Base-by-base conservation (phyloP, 2,113 vertebrate species). In the Reinhardtius hippoglossoides region DNA sequence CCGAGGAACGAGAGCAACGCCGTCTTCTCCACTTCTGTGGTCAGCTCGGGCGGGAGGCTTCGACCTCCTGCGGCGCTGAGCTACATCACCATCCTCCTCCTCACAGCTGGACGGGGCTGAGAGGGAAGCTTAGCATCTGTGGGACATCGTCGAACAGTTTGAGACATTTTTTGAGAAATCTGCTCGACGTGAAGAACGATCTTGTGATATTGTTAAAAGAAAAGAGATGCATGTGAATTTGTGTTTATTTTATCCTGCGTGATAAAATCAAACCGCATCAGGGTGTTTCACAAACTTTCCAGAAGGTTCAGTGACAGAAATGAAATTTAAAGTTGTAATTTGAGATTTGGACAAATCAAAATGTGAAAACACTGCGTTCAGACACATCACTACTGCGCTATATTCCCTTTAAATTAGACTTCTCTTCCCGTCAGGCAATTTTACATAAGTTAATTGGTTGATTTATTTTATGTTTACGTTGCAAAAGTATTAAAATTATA, bases 1-100 rank as follows among this genome's bases (percentile, higher is more conserved):
- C 97, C 97, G 0, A 91, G 91, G 40, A 98, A 97, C 55, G 69
- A 94, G 13, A 96, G 94, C 0, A 92, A 92, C 0, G 96, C 97
- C 23, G 44, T 96, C 0, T 98, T 98, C 80, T 88, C 95, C 0
- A 91, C 96, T 2, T 95, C 95, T 1, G 94, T 95, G 82, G 91
- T 85, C 81, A 85, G 89, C 67, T 91, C 94, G 0, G 72, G 69
- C 48, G 26, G 68, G 9, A 2, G 85, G 44, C 78, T 87, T n/a
- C 48, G 89, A 37, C 35, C 35, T 37, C 35, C 35, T 0, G 59
- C 81, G 5, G 24, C 52, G 20, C 79, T 92, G 0, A 50, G 90
- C 12, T 87, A 24, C 62, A 4, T 91, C 78, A 20, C 94, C 81
- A 84, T 87, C 67, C 9, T 62, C 79, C 42, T 78, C 40, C 81